These are phyloP conservation scores for Neodiprion virginianus DNA, from an alignment of 1,140 invertebrate genomes.

Conservation along the genomic window DNA sequence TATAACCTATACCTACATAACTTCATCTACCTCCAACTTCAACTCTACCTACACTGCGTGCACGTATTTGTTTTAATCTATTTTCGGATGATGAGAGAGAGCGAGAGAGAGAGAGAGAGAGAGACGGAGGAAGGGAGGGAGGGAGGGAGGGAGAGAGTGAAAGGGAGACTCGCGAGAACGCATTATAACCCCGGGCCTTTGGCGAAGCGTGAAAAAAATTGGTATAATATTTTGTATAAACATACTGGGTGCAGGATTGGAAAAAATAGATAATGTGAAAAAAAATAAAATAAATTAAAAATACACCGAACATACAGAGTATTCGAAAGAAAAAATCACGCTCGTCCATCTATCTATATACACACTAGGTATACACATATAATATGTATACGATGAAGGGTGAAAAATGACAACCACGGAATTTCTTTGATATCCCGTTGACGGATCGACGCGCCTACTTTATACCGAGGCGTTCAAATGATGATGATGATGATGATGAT, in stretches of 20 bases:
- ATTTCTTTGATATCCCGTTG: background rate
- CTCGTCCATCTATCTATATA: too few species aligned
- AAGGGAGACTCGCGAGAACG: background rate
- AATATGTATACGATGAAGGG: background rate
- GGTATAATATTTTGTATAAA: background rate
- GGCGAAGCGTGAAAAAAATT: background rate
- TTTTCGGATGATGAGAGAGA: slow-evolving; percentile 32
- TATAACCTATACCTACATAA: too few species aligned
- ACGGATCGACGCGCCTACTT: background rate
- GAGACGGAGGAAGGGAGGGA: slow-evolving; percentile 20
- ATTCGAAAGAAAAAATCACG: too few species aligned
- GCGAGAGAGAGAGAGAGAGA: slow-evolving; percentile 24
- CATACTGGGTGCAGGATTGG: background rate
- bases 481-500: too few species aligned
- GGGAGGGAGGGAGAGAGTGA: slow-evolving; percentile 3
- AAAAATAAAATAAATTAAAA: too few species aligned
- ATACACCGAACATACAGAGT: too few species aligned
- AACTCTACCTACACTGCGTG: background rate
- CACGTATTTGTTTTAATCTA: slow-evolving; percentile 45
- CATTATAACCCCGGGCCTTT: background rate
- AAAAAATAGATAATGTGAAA: too few species aligned
- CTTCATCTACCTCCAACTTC: too few species aligned
- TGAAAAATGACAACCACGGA: slow-evolving; percentile 2
- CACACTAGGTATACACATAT: too few species aligned
- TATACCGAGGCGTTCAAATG: too few species aligned